Evolutionary conservation across 2,797 vertebrate species (phyloP).

Genomic region (Dallia pectoralis): DNA sequence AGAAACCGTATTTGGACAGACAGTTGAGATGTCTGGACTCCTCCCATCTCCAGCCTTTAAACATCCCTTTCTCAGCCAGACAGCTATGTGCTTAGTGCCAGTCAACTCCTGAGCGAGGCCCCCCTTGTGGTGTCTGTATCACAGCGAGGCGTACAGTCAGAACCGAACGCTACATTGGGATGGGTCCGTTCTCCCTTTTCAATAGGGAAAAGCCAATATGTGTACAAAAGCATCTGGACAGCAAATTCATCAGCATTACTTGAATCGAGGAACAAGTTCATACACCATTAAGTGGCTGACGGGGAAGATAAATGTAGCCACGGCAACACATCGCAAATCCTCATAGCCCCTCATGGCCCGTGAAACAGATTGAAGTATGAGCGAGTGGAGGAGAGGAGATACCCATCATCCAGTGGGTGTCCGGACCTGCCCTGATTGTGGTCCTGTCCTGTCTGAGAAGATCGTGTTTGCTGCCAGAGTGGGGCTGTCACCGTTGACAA

Average conservation of each 20-base stretch:
- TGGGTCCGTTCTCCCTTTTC: constrained; percentile 51
- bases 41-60: constrained; percentile 72
- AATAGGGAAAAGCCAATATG: constrained; percentile 27
- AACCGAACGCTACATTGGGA: constrained; percentile 64
- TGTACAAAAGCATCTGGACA: constrained; percentile 59
- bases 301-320: constrained; percentile 69
- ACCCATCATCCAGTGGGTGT: constrained; percentile 59
- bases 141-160: constrained; percentile 44
- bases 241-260: constrained; percentile 70
- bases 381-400: constrained; percentile 56
- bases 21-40: constrained; percentile 66
- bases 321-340: constrained; percentile 57
- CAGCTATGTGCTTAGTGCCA: constrained; percentile 68
- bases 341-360: constrained; percentile 62
- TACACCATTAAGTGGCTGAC: constrained; percentile 68
- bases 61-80: constrained; percentile 72
- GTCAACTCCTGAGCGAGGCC: constrained; percentile 52
- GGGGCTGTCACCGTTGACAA: constrained; percentile 68
- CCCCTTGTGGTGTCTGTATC: constrained; percentile 33
- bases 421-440: constrained; percentile 47
- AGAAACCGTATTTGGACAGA: constrained; percentile 71
- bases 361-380: constrained; percentile 64
- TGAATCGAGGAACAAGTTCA: constrained; percentile 64
- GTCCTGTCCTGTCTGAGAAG: constrained; percentile 62
- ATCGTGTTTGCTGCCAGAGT: constrained; percentile 69